These are phyloP conservation scores for Oedothorax gibbosus DNA, from an alignment of 1,140 invertebrate genomes.

Conservation along the genomic window DNA sequence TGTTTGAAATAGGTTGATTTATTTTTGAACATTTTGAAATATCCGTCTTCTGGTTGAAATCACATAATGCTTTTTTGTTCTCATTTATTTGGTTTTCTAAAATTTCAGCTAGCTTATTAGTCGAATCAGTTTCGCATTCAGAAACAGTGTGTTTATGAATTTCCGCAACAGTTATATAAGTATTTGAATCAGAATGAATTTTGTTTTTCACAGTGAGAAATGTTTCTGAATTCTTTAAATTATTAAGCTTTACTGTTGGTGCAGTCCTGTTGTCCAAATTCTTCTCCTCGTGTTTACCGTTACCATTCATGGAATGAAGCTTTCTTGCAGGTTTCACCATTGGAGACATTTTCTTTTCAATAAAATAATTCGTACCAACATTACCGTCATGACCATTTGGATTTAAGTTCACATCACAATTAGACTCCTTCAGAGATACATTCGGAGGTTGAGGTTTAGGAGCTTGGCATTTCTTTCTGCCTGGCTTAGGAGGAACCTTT, in stretches of 20 bases:
- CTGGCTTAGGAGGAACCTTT: slow-evolving; percentile 13
- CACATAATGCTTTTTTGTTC: background rate
- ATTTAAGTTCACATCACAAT: slow-evolving; percentile 27
- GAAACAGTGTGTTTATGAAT: slow-evolving; percentile 5
- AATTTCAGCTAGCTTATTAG: background rate
- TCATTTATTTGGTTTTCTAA: background rate
- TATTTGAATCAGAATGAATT: slow-evolving; percentile 1
- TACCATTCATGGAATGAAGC: background rate
- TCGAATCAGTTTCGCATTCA: background rate
- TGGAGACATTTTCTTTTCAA: slow-evolving; percentile 16
- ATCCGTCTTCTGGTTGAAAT: background rate
- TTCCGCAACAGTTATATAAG: slow-evolving; percentile 28
- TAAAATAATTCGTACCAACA: background rate
- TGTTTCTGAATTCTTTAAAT: slow-evolving; percentile 28
- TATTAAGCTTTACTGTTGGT: slow-evolving; percentile 5
- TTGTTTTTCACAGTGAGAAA: slow-evolving; percentile 16
- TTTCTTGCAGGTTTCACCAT: slow-evolving; percentile 3
- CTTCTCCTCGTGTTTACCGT: slow-evolving; percentile 9
- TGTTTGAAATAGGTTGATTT: background rate
- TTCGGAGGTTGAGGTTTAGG: slow-evolving; percentile 33
- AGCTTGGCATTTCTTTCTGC: slow-evolving; percentile 37
- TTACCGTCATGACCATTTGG: slow-evolving; percentile 4
- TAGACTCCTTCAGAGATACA: slow-evolving; percentile 1
- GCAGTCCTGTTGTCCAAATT: background rate
- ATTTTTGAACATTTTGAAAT: background rate